phyloP scores from a whole-genome alignment of 2,888 invertebrate genomes.

The Cephonodes hylas region DNA sequence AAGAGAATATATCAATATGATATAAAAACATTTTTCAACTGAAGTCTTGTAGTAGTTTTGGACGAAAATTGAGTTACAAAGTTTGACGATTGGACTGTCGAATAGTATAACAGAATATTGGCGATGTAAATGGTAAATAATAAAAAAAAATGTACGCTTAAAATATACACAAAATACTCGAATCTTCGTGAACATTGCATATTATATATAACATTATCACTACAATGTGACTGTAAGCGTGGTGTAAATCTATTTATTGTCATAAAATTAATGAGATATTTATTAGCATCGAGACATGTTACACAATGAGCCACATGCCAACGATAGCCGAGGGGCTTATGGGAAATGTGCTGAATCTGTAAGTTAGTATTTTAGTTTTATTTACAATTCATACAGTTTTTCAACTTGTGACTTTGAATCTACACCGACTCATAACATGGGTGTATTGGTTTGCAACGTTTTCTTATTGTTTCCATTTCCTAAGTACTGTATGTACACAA shows the following conservation, averaged over 20 bases:
- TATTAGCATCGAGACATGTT: background rate
- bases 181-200: background rate
- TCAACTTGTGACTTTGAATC: background rate
- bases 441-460: background rate
- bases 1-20: no score
- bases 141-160: constrained; percentile 2
- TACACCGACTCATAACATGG: background rate
- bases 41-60: no score
- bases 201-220: background rate
- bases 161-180: constrained; percentile 4
- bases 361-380: background rate
- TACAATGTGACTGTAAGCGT: background rate
- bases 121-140: constrained; percentile 2
- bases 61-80: no score
- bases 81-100: no score
- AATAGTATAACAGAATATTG: background rate
- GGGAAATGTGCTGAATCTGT: background rate
- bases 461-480: background rate
- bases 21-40: no score
- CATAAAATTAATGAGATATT: background rate
- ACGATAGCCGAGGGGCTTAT: background rate
- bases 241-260: constrained; percentile 7
- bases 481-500: background rate
- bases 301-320: background rate
- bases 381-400: background rate